Percentiles rank a stretch among this genome's conserved stretches.
These are phyloP conservation scores for Platorchestia sp. DNA, from an alignment of 1,140 invertebrate genomes.

Conservation along the genomic window DNA sequence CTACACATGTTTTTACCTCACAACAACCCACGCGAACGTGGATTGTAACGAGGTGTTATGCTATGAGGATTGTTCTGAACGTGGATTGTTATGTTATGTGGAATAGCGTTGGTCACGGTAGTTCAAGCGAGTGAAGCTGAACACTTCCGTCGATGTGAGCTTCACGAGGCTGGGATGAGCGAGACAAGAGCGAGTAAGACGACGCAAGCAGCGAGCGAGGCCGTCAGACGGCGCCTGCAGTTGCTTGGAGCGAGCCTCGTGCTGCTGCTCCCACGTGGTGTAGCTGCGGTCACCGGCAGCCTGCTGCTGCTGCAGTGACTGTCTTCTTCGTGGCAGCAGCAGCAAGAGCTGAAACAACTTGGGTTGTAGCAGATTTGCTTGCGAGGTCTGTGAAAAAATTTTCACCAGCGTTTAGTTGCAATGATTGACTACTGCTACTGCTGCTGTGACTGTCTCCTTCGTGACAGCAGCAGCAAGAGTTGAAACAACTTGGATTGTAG, in stretches of 20 bases:
- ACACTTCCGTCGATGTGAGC: no score
- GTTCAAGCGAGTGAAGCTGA: no score
- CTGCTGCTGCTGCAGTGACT: neutral
- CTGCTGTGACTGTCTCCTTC: neutral
- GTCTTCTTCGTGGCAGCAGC: neutral
- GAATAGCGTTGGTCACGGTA: no score
- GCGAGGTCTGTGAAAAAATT: no score
- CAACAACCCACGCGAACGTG: no score
- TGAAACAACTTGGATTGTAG: neutral
- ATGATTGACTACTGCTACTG: no score
- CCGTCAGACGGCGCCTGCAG: conserved; percentile 34
- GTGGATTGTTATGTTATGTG: no score
- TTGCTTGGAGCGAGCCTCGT: conserved; percentile 24
- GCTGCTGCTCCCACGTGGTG: conserved; percentile 52
- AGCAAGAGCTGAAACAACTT: neutral
- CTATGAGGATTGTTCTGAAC: no score
- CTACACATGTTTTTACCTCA: no score
- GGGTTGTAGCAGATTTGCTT: neutral
- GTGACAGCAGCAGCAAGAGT: neutral
- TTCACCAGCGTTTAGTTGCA: no score
- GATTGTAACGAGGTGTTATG: no score
- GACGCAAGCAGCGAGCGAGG: neutral
- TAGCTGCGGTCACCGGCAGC: conserved; percentile 15
- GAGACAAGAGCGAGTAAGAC: conserved; percentile 9
- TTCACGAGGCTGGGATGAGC: no score